Conservation (phyloP, 1,140 invertebrate genomes). For the Maconellicoccus hirsutus region DNA sequence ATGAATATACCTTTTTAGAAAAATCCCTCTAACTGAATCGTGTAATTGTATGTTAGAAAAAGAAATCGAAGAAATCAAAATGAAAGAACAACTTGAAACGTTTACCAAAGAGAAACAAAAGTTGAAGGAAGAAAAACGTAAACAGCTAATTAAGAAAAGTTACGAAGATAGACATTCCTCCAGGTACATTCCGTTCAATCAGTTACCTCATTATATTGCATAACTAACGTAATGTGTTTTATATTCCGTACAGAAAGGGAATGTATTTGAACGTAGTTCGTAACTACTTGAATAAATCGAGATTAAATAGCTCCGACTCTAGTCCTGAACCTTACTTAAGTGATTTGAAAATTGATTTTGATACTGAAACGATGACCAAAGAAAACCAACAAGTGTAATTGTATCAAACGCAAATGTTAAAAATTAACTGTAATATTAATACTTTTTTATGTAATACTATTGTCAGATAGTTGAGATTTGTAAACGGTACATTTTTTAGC, state of each 20-base stretch:
- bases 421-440: too few species aligned
- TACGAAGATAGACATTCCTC: not conserved
- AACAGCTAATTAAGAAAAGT: not conserved
- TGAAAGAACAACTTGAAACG: not conserved
- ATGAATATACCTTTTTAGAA: too few species aligned
- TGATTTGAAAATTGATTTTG: not conserved
- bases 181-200: not conserved
- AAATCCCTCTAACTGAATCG: too few species aligned
- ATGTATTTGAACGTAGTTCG: not conserved
- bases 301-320: not conserved
- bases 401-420: too few species aligned
- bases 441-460: too few species aligned
- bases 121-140: not conserved
- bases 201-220: too few species aligned
- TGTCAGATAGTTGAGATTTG: too few species aligned
- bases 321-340: not conserved
- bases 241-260: not conserved
- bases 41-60: too few species aligned
- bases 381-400: not conserved
- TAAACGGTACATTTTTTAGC: too few species aligned
- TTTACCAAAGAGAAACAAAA: not conserved
- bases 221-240: not conserved
- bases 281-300: not conserved
- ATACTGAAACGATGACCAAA: not conserved
- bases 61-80: not conserved